phyloP scores from a whole-genome alignment of 2,888 invertebrate species.

The Bursaphelenchus okinawaensis region DNA sequence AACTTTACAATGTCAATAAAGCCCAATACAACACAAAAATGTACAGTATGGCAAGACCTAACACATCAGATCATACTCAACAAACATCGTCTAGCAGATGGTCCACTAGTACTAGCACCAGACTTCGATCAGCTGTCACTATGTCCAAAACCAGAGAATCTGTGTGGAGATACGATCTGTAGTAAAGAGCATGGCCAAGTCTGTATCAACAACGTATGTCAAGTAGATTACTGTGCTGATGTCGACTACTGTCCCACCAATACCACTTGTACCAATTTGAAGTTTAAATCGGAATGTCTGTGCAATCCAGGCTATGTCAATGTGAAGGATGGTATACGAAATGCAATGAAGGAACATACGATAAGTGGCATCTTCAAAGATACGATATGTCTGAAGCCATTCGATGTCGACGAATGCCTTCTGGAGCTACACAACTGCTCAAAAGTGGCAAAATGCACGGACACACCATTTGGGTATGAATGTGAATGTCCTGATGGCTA shows the following conservation, averaged over 20 bases:
- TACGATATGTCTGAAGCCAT: constrained; percentile 19
- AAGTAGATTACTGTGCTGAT: constrained; percentile 45
- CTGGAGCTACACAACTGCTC: constrained; percentile 53
- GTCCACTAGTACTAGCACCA: constrained; percentile 31
- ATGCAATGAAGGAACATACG: too few species aligned
- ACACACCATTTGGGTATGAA: constrained; percentile 30
- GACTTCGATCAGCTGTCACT: constrained; percentile 40
- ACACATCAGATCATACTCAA: constrained; percentile 4
- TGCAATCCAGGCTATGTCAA: constrained; percentile 45
- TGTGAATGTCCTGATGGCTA: constrained; percentile 31
- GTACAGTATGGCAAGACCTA: neutral
- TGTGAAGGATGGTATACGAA: constrained; percentile 29
- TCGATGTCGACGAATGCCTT: constrained; percentile 49
- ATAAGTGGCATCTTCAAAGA: constrained; percentile 8
- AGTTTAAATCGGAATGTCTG: constrained; percentile 40
- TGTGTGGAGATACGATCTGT: constrained; percentile 44
- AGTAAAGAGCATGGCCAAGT: constrained; percentile 49
- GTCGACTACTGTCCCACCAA: constrained; percentile 78
- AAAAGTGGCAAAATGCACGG: constrained; percentile 47
- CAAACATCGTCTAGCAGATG: constrained; percentile 23
- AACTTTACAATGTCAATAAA: constrained; percentile 23
- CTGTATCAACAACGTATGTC: constrained; percentile 43
- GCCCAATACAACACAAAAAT: constrained; percentile 16
- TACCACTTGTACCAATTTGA: constrained; percentile 82
- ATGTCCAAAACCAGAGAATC: constrained; percentile 20